Base-by-base conservation (phyloP, 2,888 invertebrate genomes). In the Phymatocera aterrima region DNA sequence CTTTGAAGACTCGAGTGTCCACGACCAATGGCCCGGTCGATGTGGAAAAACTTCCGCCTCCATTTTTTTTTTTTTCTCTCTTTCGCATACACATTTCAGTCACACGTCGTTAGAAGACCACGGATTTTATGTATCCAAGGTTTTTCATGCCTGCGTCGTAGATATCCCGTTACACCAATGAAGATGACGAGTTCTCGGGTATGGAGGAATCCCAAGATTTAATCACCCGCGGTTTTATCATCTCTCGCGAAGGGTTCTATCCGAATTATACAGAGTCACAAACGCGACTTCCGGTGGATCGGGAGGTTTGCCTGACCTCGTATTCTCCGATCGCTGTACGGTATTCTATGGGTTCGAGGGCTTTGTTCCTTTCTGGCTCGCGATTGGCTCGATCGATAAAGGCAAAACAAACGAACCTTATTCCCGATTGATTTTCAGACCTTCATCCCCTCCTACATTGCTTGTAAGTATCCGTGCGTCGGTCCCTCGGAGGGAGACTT, bases 401-500 rank as follows among this genome's bases (percentile, higher is more conserved):
- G 72, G 70, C 31, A 72, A 72, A 72, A 72, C 72, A 72, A 72
- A 51, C 72, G 31, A 51, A 72, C 48, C 18, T 51, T 34, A 51
- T 51, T 51, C 48, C 51, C 51, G 72, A 72, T 72, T 51, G 72
- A 72, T 72, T 72, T 72, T 72, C 31, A 48, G 51, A 48, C 72
- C 72, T 72, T 34, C 0, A 18, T 10, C 8, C 64, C 43, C 43
- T 24, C n/a, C 24, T 28, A 24, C 68, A 24, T 21, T 28, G 1
- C 46, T 34, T 43, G 12, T 28, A 46, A 68, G 43, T 46, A 40
- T 68, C 46, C 6, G 24, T 21, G 8, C 2, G n/a, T n/a, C 15
- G 10, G 34, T 34, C 64, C 64, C 37, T 37, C 37, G 34, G n/a
- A 8, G 34, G 10, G 15, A 1, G 64, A 37, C 21, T 10, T 34